These are phyloP conservation scores for Setophaga kirtlandii DNA, from an alignment of 2,113 vertebrate species.

Conservation along the genomic window DNA sequence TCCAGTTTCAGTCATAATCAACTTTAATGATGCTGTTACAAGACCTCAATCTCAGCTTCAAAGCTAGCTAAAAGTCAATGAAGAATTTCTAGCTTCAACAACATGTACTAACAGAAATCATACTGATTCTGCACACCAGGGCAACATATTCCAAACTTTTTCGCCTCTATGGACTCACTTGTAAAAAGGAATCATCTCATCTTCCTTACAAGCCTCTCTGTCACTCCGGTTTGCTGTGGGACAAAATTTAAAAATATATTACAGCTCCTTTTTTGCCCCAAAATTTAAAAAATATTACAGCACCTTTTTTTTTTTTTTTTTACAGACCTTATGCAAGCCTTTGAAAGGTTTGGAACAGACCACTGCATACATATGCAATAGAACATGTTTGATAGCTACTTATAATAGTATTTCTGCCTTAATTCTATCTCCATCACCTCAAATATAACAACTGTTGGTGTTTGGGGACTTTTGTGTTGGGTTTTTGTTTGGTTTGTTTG, in stretches of 20 bases:
- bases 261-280: not conserved
- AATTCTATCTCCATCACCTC: not conserved
- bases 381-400: not conserved
- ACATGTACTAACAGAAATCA: not conserved
- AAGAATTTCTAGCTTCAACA: not conserved
- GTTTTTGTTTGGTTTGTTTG: not conserved
- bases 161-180: not conserved
- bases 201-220: not conserved
- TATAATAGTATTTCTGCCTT: not conserved
- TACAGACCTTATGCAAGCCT: not conserved
- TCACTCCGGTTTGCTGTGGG: not conserved
- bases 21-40: not conserved
- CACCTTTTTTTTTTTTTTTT: not conserved
- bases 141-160: not conserved
- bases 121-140: not conserved
- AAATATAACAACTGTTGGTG: not conserved
- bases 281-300: not conserved
- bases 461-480: not conserved
- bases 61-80: not conserved
- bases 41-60: not conserved
- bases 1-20: not conserved
- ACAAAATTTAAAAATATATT: not conserved
- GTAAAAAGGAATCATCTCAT: not conserved
- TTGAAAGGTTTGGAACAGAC: not conserved
- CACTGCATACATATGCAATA: rapidly evolving